Percentiles rank a stretch among this genome's conserved stretches.
Conservation (phyloP, 2,797 vertebrate genomes). For the Sebastes diaconus region DNA sequence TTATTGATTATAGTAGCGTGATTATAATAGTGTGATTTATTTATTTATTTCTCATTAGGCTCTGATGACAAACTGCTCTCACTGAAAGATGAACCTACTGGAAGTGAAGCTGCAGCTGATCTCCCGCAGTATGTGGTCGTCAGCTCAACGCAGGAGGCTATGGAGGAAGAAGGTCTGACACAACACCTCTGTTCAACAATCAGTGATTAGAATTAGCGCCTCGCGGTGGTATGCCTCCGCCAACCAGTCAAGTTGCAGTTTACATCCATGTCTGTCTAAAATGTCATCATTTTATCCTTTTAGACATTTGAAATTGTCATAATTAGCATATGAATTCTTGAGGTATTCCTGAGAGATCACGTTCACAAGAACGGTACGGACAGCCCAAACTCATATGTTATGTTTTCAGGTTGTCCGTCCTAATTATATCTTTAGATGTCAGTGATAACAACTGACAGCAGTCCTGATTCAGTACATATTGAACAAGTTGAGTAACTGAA, state of each 20-base stretch:
- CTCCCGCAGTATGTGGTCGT: background rate
- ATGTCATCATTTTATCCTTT: background rate
- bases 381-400: too few species aligned
- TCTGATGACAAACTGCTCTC: constrained; percentile 15
- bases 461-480: background rate
- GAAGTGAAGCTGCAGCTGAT: background rate
- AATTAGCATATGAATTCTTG: too few species aligned
- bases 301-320: too few species aligned
- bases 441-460: background rate
- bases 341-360: too few species aligned
- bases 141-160: background rate
- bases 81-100: constrained; percentile 16
- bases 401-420: too few species aligned
- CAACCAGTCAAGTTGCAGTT: background rate
- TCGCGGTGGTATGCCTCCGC: rapidly evolving
- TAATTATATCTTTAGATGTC: background rate
- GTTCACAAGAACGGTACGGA: too few species aligned
- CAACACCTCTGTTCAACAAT: background rate
- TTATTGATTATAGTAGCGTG: background rate
- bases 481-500: background rate
- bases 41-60: background rate
- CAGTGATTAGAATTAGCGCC: background rate
- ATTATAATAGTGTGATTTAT: background rate
- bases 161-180: constrained; percentile 43
- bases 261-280: background rate